phyloP scores from a whole-genome alignment of 2,113 vertebrate genomes.

The Gasterosteus nipponicus region DNA sequence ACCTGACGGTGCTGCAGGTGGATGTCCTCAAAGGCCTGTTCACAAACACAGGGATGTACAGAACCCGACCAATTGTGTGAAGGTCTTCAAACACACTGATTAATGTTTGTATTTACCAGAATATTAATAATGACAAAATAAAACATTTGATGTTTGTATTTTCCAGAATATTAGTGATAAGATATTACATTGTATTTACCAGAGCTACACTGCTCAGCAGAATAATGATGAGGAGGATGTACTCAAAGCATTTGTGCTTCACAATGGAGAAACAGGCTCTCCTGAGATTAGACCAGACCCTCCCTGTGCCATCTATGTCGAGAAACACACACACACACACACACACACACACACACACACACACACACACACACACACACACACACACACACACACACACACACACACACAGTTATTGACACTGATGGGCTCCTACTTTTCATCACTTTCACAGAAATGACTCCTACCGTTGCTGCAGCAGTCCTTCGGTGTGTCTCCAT shows the following conservation, averaged over 20 bases:
- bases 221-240: constrained; percentile 94
- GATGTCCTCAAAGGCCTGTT: constrained; percentile 92
- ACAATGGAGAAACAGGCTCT: constrained; percentile 87
- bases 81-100: neutral
- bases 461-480: constrained; percentile 87
- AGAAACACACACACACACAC: constrained; percentile 79
- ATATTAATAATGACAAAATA: neutral
- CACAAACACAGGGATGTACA: neutral
- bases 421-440: neutral
- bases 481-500: constrained; percentile 76
- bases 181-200: constrained; percentile 63
- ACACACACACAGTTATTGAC: too few relatives aligned
- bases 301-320: constrained; percentile 81
- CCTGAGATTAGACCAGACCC: constrained; percentile 87
- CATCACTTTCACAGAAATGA: neutral
- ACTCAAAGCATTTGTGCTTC: constrained; percentile 90
- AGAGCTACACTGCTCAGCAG: constrained; percentile 90
- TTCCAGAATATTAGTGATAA: too few relatives aligned
- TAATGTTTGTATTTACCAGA: too few relatives aligned
- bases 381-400: too few relatives aligned
- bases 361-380: too few relatives aligned
- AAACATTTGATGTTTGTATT: neutral
- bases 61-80: too few relatives aligned
- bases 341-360: neutral
- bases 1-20: constrained; percentile 83